phyloP scores from a whole-genome alignment of 2,113 vertebrate genomes.

The Myrmophylax atrothorax region DNA sequence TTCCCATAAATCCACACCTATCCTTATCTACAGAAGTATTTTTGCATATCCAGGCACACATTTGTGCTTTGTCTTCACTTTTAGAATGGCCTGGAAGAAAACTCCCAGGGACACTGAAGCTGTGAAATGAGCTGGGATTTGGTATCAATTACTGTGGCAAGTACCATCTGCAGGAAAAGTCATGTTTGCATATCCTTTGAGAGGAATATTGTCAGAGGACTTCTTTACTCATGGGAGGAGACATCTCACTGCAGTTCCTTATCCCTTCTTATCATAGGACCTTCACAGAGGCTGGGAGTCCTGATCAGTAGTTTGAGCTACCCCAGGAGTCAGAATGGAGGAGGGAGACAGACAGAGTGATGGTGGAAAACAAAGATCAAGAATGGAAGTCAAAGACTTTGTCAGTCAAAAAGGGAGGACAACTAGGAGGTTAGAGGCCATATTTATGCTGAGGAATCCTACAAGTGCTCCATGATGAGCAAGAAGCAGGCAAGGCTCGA shows the following conservation, averaged over 20 bases:
- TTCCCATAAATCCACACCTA: neutral
- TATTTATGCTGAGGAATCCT: neutral
- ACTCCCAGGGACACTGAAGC: neutral
- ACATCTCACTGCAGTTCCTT: neutral
- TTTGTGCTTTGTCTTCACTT: neutral
- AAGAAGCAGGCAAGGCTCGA: neutral
- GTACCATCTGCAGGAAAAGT: neutral
- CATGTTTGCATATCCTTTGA: neutral
- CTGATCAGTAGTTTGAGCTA: neutral
- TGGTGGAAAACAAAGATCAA: neutral
- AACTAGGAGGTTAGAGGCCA: neutral
- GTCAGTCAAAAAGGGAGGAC: neutral
- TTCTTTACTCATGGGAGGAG: neutral
- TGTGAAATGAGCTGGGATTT: neutral
- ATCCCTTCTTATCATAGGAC: neutral
- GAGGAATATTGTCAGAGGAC: neutral
- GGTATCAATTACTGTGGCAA: neutral
- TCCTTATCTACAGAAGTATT: neutral
- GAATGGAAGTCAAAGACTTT: neutral
- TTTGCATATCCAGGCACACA: neutral
- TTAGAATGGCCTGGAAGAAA: neutral
- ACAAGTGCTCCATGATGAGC: neutral
- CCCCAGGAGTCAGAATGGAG: neutral
- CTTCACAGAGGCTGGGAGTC: neutral
- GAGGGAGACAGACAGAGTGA: neutral